Evolutionary conservation across 2,113 vertebrate genomes (phyloP).

Genomic region (Nesoenas mayeri): DNA sequence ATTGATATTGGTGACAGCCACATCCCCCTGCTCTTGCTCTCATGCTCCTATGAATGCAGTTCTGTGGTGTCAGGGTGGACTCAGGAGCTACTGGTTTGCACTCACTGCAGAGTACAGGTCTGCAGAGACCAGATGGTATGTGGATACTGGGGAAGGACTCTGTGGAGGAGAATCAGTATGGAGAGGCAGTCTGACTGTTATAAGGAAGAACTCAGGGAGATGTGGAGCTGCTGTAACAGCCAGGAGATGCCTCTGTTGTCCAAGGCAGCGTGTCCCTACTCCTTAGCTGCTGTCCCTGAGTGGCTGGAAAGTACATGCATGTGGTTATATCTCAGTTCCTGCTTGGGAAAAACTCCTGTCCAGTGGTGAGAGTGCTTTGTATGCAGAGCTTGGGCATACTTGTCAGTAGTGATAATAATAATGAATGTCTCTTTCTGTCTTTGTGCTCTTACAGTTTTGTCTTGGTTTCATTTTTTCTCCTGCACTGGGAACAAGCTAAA

Average conservation of each 20-base stretch:
- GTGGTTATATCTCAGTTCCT: background rate
- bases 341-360: background rate
- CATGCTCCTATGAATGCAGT: background rate
- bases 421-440: background rate
- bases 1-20: background rate
- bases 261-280: background rate
- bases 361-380: background rate
- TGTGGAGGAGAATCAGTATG: background rate
- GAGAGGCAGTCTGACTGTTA: accelerated
- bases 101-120: accelerated
- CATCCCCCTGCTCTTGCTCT: background rate
- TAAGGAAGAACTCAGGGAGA: background rate
- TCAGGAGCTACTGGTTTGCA: background rate
- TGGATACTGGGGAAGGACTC: background rate
- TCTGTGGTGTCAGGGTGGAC: background rate
- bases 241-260: background rate
- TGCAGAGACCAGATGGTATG: background rate
- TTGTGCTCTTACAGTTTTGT: background rate
- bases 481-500: background rate
- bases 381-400: background rate
- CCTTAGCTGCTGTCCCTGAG: background rate
- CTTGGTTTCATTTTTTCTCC: background rate
- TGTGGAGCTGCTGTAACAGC: background rate
- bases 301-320: background rate
- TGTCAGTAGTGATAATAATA: slow-evolving; percentile 15